Percentiles rank a stretch among this genome's conserved stretches.
Conservation (phyloP, 2,797 vertebrate genomes). For the Eulemur albifrons region DNA sequence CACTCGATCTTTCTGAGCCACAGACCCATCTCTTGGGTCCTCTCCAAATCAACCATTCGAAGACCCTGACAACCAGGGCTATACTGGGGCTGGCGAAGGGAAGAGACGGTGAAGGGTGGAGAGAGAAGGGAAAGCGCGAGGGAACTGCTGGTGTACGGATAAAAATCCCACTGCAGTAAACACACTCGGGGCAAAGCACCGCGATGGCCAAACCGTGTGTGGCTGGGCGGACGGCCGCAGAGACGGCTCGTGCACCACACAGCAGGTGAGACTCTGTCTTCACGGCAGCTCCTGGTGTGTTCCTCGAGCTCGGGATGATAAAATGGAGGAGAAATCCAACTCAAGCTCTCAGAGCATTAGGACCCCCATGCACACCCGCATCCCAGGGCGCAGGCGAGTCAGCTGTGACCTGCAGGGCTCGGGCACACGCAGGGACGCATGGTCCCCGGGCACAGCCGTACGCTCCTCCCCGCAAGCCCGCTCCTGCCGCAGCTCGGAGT, state of each 20-base stretch:
- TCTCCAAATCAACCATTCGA: not conserved
- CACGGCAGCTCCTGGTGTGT: not conserved
- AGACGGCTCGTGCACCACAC: accelerated
- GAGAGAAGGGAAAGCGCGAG: not conserved
- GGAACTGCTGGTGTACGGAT: not conserved
- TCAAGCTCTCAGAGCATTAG: not conserved
- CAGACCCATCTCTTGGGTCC: not conserved
- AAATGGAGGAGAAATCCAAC: not conserved
- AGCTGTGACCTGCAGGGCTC: not conserved
- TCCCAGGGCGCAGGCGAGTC: not conserved
- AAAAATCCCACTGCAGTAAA: not conserved
- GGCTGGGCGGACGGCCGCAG: not conserved
- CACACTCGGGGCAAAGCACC: not conserved
- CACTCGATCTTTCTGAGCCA: not conserved
- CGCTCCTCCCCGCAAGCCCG: not conserved
- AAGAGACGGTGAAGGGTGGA: not conserved
- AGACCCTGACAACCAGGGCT: not conserved
- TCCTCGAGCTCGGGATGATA: not conserved
- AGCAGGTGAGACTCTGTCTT: not conserved
- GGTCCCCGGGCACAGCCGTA: not conserved
- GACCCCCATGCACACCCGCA: not conserved
- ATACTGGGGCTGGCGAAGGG: accelerated
- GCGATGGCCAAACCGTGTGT: too few relatives aligned
- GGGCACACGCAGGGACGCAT: not conserved
- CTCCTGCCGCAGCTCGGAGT: not conserved